Evolutionary conservation across 2,797 vertebrate genomes (phyloP).

Genomic region (Synaphobranchus kaupii): DNA sequence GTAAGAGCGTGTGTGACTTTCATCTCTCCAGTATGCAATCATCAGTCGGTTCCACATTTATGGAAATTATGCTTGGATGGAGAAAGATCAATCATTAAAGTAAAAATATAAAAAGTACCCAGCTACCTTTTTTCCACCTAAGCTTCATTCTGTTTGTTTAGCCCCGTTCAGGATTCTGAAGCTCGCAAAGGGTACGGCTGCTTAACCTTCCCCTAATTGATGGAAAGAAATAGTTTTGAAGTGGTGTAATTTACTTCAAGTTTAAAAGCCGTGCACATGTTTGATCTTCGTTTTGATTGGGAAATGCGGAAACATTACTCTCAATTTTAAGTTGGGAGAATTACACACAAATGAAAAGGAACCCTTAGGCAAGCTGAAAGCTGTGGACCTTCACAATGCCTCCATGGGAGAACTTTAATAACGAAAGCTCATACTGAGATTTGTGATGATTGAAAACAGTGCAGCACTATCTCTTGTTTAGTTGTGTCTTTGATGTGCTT

Average conservation of each 20-base stretch:
- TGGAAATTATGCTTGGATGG: too few species aligned
- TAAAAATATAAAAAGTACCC: too few species aligned
- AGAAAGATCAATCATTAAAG: too few species aligned
- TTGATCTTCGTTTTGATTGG: slow-evolving; percentile 34
- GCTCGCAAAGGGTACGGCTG: not conserved
- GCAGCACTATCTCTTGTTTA: not conserved
- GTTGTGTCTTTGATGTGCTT: not conserved
- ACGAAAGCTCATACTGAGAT: not conserved
- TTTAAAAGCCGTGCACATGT: slow-evolving; percentile 24
- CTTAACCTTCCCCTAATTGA: not conserved
- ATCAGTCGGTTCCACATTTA: too few species aligned
- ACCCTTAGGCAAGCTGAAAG: not conserved
- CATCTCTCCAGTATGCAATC: too few species aligned
- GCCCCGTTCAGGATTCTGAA: not conserved
- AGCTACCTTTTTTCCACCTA: not conserved
- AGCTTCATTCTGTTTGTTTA: not conserved
- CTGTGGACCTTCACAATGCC: not conserved
- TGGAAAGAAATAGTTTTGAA: slow-evolving; percentile 28
- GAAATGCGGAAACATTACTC: not conserved
- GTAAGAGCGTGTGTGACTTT: too few species aligned
- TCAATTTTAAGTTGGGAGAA: not conserved
- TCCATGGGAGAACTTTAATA: slow-evolving; percentile 6
- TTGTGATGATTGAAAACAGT: not conserved
- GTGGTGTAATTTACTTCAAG: slow-evolving; percentile 35
- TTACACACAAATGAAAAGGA: not conserved